Percentiles rank a stretch among this genome's conserved stretches.
Evolutionary conservation across 1,140 invertebrate genomes (phyloP).

Genomic region (Marisa cornuarietis): DNA sequence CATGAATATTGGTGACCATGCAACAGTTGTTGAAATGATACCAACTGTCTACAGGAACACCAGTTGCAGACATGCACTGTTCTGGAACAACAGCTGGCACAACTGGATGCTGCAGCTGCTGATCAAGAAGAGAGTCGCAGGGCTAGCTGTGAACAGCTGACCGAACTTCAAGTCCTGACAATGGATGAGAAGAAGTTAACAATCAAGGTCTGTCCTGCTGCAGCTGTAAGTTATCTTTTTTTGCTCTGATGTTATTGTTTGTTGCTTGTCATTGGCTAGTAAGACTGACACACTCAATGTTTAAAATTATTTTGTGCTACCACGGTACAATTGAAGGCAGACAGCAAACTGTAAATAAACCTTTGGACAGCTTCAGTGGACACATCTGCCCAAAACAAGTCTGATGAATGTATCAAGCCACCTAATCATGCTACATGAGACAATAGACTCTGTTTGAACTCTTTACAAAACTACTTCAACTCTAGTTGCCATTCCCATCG

Average conservation of each 20-base stretch:
- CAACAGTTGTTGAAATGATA: too few species aligned
- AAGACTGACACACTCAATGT: too few species aligned
- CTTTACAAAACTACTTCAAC: too few species aligned
- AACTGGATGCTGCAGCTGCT: slow-evolving; percentile 41
- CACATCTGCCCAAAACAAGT: too few species aligned
- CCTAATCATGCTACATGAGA: too few species aligned
- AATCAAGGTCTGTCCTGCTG: slow-evolving; percentile 28
- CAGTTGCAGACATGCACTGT: slow-evolving; percentile 52
- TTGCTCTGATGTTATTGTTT: neutral
- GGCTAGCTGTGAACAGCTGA: slow-evolving; percentile 3
- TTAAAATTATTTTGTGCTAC: neutral
- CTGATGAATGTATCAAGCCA: too few species aligned
- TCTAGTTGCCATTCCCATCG: too few species aligned
- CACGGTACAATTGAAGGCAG: too few species aligned
- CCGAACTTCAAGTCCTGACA: slow-evolving; percentile 45
- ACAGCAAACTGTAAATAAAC: too few species aligned
- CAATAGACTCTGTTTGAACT: too few species aligned
- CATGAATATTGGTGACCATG: too few species aligned
- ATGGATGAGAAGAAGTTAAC: slow-evolving; percentile 55
- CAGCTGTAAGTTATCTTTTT: neutral
- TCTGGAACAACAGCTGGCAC: slow-evolving; percentile 40
- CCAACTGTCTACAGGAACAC: slow-evolving; percentile 42
- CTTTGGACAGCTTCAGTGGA: too few species aligned
- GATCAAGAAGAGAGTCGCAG: slow-evolving; percentile 6
- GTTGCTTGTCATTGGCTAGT: neutral